Conservation (phyloP, 2,797 vertebrate genomes). For the Pseudotriccus pelzelni region DNA sequence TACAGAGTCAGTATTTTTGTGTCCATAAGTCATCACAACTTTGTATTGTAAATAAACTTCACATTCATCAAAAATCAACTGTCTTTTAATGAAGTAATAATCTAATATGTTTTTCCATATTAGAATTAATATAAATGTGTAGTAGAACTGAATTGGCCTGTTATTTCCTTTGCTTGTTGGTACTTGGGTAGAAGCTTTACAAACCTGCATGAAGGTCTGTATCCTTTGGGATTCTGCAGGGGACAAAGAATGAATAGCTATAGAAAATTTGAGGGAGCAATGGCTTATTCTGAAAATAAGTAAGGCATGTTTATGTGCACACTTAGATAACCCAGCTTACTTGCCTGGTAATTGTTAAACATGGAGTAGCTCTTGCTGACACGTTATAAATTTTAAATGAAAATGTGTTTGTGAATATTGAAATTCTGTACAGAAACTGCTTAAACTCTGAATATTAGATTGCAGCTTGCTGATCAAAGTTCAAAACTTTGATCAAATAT, state of each 20-base stretch:
- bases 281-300: not conserved
- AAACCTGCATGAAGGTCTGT: not conserved
- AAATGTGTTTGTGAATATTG: not conserved
- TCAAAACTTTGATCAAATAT: not conserved
- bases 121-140: not conserved
- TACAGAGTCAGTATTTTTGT: not conserved
- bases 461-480: not conserved
- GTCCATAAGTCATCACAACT: not conserved
- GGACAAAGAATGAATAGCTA: not conserved
- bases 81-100: not conserved
- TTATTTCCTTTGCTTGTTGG: not conserved
- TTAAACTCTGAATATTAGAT: not conserved
- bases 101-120: not conserved
- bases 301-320: not conserved
- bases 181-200: not conserved
- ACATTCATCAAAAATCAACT: not conserved
- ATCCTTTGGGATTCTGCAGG: not conserved
- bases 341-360: not conserved
- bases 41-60: not conserved
- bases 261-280: not conserved
- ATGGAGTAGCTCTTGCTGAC: not conserved
- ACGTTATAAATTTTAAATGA: not conserved
- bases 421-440: not conserved
- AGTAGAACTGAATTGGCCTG: not conserved
- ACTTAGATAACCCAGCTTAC: not conserved